Percentiles rank a stretch among this genome's conserved stretches.
These are phyloP conservation scores for Mus spicilegus DNA, from an alignment of 2,113 vertebrate species.

Conservation along the genomic window DNA sequence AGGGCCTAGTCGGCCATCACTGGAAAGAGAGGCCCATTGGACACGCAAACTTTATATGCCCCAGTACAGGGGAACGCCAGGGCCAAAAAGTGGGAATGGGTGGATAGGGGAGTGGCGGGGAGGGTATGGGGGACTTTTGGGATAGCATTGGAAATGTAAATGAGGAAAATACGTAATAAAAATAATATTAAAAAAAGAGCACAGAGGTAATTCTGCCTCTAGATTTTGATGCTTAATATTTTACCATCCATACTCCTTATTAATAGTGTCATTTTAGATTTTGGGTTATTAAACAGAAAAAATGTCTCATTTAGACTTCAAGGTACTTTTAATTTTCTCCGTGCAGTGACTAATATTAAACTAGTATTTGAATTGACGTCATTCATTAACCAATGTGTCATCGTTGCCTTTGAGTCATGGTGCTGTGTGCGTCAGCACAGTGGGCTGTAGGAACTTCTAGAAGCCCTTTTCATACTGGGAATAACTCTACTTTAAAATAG, in stretches of 20 bases:
- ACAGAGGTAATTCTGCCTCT: conserved; percentile 25
- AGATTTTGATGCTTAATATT: background rate
- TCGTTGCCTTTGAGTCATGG: conserved; percentile 3
- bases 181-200: background rate
- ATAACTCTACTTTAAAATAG: background rate
- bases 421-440: background rate
- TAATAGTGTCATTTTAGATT: conserved; percentile 1
- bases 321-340: background rate
- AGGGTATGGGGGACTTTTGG: no score
- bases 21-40: no score
- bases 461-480: background rate
- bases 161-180: no score
- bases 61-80: no score
- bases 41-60: no score
- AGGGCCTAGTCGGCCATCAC: no score
- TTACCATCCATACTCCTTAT: background rate
- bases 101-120: no score
- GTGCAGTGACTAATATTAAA: conserved; percentile 1
- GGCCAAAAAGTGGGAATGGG: no score
- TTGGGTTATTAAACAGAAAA: background rate
- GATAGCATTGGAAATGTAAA: no score
- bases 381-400: conserved; percentile 1
- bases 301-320: conserved; percentile 12
- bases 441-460: background rate
- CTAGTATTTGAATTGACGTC: background rate